Base-by-base conservation (phyloP, 2,888 invertebrate genomes). In the Kuschelorhynchus macadamiae region DNA sequence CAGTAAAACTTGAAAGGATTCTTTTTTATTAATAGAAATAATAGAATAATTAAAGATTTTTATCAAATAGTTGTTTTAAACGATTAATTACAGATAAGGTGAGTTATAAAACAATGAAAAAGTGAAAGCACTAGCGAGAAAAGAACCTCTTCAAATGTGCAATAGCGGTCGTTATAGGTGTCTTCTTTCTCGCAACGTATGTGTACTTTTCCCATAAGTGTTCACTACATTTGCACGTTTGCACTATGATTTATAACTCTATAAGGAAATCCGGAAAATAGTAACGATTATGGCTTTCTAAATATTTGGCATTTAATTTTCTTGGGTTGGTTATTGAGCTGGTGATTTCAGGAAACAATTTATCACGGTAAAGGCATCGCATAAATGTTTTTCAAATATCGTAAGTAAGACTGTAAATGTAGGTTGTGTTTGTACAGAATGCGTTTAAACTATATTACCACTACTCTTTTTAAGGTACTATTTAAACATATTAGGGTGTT, bases 201-300 rank as follows among this genome's bases (percentile, higher is more conserved):
- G 32, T 25, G 50, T 25, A 9, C 30, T 50, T 50, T 50, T 50
- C 32, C n/a, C n/a, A 32, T 7, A 12, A 30, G 30, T 16, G 30
- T 25, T 50, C 30, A 50, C 12, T 46, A 12, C 12, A 9, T 20
- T 46, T 7, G 18, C 46, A 46, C 46, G 18, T 46, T 17, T 18
- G 14, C 11, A 14, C 11, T 32, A 60, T 60, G 65, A 42, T 42
- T 42, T 42, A 55, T 41, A 14, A 16, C 20, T 1, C 14, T 1
- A 41, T 16, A 41, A 36, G 60, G 60, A 61, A 46, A 46, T 61
- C 61, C 61, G 61, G 61, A 30, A 42, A 52, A 36, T 49, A 20
- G 33, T 33, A 56, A 56, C 14, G n/a, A 1, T 21, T 42, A 25
- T 21, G 41, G 41, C 56, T 56, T 56, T 56, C 56, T 56, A 56